Conservation (phyloP, 2,797 vertebrate genomes). For the Sphenodon punctatus region DNA sequence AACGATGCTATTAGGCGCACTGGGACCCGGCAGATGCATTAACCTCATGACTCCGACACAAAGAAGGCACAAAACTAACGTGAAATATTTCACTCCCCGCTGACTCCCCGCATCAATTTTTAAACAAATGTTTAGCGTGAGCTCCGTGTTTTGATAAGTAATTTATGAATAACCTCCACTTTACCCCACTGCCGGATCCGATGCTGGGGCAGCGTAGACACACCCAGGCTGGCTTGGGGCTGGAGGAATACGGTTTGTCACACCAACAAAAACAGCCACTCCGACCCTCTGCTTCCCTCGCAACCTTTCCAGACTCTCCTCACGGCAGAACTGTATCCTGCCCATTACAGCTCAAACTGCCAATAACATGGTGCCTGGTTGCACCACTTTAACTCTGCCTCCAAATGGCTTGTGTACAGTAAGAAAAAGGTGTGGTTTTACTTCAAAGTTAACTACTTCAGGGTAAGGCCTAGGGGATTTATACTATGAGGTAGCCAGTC, state of each 20-base stretch:
- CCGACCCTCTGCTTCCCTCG: neutral
- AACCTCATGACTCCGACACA: conserved; percentile 58
- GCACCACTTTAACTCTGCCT: too few relatives aligned
- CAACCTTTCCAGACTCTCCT: too few relatives aligned
- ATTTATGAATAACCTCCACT: conserved; percentile 59
- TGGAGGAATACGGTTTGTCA: neutral
- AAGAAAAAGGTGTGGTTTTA: too few relatives aligned
- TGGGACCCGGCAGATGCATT: conserved; percentile 54
- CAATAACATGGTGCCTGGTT: too few relatives aligned
- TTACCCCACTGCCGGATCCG: conserved; percentile 30
- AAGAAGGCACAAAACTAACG: conserved; percentile 40
- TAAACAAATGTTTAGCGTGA: conserved; percentile 73
- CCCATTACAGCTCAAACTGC: too few relatives aligned
- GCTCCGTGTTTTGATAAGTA: conserved; percentile 51
- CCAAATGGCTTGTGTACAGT: too few relatives aligned
- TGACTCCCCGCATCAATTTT: conserved; percentile 75
- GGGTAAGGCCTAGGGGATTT: too few relatives aligned
- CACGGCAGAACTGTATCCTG: too few relatives aligned
- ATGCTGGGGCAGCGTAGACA: neutral
- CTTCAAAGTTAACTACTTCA: too few relatives aligned
- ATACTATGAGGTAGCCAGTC: too few relatives aligned
- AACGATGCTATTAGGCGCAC: conserved; percentile 43
- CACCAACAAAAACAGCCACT: neutral
- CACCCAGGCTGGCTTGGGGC: neutral
- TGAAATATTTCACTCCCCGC: conserved; percentile 44